These are phyloP conservation scores for Alauda arvensis DNA, from an alignment of 2,797 vertebrate species.

Conservation along the genomic window DNA sequence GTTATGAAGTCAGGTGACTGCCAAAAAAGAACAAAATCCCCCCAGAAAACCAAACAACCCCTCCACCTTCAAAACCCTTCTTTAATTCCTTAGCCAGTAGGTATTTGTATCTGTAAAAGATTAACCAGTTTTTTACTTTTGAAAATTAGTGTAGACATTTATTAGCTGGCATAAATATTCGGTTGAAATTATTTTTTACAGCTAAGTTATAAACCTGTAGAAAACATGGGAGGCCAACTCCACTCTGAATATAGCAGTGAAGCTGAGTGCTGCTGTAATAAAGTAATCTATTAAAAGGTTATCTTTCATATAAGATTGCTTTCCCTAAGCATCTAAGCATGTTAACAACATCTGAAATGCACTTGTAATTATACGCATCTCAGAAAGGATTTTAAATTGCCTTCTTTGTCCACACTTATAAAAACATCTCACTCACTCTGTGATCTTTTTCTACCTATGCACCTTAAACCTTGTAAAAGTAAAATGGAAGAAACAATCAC, in stretches of 20 bases:
- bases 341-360: constrained; percentile 61
- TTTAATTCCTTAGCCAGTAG: neutral
- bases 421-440: constrained; percentile 44
- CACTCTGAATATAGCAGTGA: neutral
- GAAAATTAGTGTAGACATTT: constrained; percentile 19
- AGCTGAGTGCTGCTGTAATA: constrained; percentile 30
- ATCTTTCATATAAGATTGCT: constrained; percentile 66
- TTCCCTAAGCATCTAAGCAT: constrained; percentile 67
- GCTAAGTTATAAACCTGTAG: neutral
- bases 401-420: constrained; percentile 54
- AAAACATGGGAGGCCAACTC: constrained; percentile 6
- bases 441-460: constrained; percentile 45
- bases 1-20: neutral
- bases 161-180: constrained; percentile 27
- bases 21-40: neutral
- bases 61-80: neutral
- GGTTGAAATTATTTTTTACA: neutral
- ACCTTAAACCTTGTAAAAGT: constrained; percentile 19
- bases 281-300: constrained; percentile 64
- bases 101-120: neutral
- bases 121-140: constrained; percentile 6
- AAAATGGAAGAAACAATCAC: constrained; percentile 59
- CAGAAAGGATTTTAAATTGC: constrained; percentile 60
- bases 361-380: constrained; percentile 66
- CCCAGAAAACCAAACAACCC: neutral